Conservation (phyloP, 2,888 invertebrate genomes). For the Megalurothrips usitatus region DNA sequence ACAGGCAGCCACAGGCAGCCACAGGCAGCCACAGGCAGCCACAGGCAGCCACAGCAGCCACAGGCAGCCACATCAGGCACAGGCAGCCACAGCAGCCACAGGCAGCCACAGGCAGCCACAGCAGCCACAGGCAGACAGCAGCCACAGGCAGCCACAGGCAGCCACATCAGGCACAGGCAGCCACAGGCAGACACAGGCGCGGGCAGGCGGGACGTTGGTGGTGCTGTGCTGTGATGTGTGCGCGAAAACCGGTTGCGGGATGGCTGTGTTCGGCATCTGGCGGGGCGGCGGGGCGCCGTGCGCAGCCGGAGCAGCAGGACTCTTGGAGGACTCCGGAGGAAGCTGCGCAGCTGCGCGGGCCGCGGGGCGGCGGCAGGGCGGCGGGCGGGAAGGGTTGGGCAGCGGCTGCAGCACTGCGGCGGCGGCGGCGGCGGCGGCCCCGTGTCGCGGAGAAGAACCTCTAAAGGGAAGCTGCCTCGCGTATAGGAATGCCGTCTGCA, state of each 20-base stretch:
- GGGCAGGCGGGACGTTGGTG: background rate
- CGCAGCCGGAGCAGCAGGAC: background rate
- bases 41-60: too few relatives aligned
- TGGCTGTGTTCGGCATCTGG: background rate
- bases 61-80: too few relatives aligned
- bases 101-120: too few relatives aligned
- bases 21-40: too few relatives aligned
- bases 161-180: too few relatives aligned
- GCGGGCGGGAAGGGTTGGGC: too few relatives aligned
- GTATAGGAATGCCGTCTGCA: background rate
- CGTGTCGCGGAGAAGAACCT: background rate
- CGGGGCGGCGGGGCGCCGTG: background rate
- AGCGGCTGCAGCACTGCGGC: too few relatives aligned
- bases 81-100: too few relatives aligned
- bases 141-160: too few relatives aligned
- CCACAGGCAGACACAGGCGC: too few relatives aligned
- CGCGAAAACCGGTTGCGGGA: slow-evolving; percentile 5
- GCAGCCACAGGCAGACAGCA: too few relatives aligned
- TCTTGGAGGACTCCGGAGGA: background rate
- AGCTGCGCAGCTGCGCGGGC: background rate
- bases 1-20: too few relatives aligned
- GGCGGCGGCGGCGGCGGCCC: background rate
- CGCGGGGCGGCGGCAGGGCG: background rate
- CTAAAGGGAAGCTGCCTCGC: slow-evolving; percentile 3
- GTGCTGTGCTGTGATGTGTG: background rate